Conservation (phyloP, 2,113 vertebrate species). For the Zootoca vivipara region DNA sequence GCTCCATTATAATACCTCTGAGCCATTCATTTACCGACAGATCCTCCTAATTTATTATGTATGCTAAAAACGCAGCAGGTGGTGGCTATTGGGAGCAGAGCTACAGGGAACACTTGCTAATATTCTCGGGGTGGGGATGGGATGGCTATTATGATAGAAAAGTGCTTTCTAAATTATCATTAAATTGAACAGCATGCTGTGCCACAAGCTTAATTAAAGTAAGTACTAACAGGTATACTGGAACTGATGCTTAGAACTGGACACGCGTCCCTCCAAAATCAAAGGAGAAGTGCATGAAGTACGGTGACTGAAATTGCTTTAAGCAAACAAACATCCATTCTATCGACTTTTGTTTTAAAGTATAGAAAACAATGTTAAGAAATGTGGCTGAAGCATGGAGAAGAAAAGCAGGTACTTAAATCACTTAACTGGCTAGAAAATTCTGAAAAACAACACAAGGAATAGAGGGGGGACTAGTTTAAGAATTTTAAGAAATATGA, state of each 20-base stretch:
- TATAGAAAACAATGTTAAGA: background rate
- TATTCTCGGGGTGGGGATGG: constrained; percentile 30
- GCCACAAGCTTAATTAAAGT: constrained; percentile 52
- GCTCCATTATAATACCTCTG: background rate
- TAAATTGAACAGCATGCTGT: constrained; percentile 44
- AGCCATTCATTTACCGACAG: constrained; percentile 32
- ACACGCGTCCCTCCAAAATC: constrained; percentile 18
- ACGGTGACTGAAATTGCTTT: constrained; percentile 23
- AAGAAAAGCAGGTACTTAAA: background rate
- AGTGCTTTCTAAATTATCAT: constrained; percentile 34
- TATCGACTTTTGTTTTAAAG: background rate
- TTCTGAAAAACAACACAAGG: too few relatives aligned
- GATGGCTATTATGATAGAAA: constrained; percentile 17
- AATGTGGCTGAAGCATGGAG: background rate
- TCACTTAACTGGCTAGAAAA: background rate
- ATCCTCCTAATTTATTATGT: constrained; percentile 37
- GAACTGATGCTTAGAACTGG: constrained; percentile 11
- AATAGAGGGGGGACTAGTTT: background rate
- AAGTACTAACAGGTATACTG: constrained; percentile 31
- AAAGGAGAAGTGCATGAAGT: constrained; percentile 12
- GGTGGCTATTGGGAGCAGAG: constrained; percentile 32
- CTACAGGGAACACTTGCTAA: constrained; percentile 9
- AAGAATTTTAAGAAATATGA: background rate
- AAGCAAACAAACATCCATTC: constrained; percentile 32
- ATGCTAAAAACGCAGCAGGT: constrained; percentile 36